Evolutionary conservation across 1,140 invertebrate species (phyloP), one percentile per base, ranked within the genome.

Genomic region (Frieseomelitta varia): DNA sequence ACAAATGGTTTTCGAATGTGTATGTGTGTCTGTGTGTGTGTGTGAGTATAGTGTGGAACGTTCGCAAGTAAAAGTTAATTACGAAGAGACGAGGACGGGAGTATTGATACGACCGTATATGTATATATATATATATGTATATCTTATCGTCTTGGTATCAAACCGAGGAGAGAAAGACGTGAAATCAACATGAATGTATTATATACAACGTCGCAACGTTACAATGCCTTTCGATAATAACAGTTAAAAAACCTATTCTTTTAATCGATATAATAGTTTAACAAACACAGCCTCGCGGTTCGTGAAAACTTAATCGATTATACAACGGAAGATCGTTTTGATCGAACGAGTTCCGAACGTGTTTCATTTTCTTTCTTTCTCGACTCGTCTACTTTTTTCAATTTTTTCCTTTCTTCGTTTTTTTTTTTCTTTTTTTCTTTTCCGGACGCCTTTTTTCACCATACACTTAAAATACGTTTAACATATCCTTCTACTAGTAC

Each of bases 381-480:
- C 30, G 1, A 21, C 65, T 67, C 65, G 30, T 67, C 19, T 67
- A 11, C 2, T 24, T 15, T 34, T 67, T 73, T 55, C 10, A 61
- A n/a, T 53, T 19, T 21, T 30, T 30, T 30, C 55, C 4, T 14
- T 30, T 30, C 2, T 30, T 30, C 30, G 1, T 30, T 61, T n/a
- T 19, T 6, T 61, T 61, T 47, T 39, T 21, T 27, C 8, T 19
- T 10, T 19, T 51, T 17, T 4, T n/a, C 12, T 27, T 51, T 68
- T 53, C 34, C n/a, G 21, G 15, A 69, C 61, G 76, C 30, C 56
- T 72, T 63, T n/a, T 72, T 61, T 47, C 81, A 79, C 75, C 27
- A 63, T 24, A 72, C 61, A 84, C 81, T 84, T 79, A 84, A 84
- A 84, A 84, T 79, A 84, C 81, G 81, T 84, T 65, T 84, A 84